phyloP scores from a whole-genome alignment of 2,113 vertebrate genomes.

The Pao palembangensis region DNA sequence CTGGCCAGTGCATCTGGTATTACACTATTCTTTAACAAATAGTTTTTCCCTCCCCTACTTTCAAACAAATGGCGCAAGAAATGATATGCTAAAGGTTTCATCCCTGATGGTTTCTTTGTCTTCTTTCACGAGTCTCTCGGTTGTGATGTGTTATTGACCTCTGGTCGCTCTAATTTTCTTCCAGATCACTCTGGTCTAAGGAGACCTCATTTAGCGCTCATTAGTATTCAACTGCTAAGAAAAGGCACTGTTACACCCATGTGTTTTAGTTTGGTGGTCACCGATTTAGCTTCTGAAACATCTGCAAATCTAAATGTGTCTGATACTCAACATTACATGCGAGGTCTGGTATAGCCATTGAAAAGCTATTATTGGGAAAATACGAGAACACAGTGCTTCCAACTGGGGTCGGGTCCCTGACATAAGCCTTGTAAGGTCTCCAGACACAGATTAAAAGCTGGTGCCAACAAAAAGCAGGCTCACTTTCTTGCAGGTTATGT shows the following conservation, averaged over 20 bases:
- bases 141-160: constrained; percentile 29
- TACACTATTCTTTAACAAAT: not conserved
- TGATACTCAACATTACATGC: no score
- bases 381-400: constrained; percentile 33
- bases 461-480: constrained; percentile 16
- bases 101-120: constrained; percentile 1
- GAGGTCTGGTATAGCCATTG: constrained; percentile 15
- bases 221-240: constrained; percentile 40
- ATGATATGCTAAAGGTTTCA: constrained; percentile 6
- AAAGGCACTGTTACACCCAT: not conserved
- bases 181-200: constrained; percentile 14
- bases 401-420: constrained; percentile 49
- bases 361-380: constrained; percentile 53
- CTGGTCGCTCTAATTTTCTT: constrained; percentile 21
- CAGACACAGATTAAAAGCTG: constrained; percentile 57
- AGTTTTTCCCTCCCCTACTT: no score
- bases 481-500: no score
- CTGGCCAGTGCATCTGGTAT: not conserved
- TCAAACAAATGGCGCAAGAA: constrained; percentile 1
- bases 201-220: constrained; percentile 26
- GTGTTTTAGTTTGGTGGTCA: not conserved
- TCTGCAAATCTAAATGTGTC: no score
- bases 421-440: constrained; percentile 56
- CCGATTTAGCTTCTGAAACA: no score
- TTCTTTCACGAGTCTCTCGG: not conserved